Conservation (phyloP, 2,797 vertebrate species). For the Leptatherina wallacei region DNA sequence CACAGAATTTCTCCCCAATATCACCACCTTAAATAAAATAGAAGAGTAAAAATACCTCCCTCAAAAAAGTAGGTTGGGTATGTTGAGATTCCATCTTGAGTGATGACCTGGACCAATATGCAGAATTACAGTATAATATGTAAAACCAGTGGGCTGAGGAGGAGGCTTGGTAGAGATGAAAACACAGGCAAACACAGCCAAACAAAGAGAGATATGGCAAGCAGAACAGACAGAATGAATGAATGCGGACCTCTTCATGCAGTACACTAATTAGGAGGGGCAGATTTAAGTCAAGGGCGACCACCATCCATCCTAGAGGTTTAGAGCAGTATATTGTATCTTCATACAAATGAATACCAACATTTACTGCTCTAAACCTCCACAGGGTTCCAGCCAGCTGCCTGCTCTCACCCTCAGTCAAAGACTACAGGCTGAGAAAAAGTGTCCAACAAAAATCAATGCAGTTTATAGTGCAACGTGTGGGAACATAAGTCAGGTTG, state of each 20-base stretch:
- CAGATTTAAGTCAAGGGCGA: background rate
- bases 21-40: too few relatives aligned
- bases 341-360: background rate
- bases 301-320: background rate
- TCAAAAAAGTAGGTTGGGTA: too few relatives aligned
- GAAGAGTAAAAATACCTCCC: too few relatives aligned
- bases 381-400: conserved; percentile 12
- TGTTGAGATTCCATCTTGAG: too few relatives aligned
- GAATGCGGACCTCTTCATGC: background rate
- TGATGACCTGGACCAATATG: background rate
- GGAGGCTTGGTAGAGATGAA: background rate
- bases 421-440: conserved; percentile 25
- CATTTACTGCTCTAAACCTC: background rate
- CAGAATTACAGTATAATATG: background rate
- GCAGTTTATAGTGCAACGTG: conserved; percentile 55
- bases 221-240: background rate
- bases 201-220: background rate
- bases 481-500: conserved; percentile 52
- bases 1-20: too few relatives aligned
- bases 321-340: too few relatives aligned
- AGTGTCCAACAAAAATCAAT: conserved; percentile 53
- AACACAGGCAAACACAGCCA: background rate
- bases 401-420: conserved; percentile 37
- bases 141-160: background rate
- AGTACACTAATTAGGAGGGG: background rate